Conservation (phyloP, 2,888 invertebrate genomes). For the Synanthedon tipuliformis region DNA sequence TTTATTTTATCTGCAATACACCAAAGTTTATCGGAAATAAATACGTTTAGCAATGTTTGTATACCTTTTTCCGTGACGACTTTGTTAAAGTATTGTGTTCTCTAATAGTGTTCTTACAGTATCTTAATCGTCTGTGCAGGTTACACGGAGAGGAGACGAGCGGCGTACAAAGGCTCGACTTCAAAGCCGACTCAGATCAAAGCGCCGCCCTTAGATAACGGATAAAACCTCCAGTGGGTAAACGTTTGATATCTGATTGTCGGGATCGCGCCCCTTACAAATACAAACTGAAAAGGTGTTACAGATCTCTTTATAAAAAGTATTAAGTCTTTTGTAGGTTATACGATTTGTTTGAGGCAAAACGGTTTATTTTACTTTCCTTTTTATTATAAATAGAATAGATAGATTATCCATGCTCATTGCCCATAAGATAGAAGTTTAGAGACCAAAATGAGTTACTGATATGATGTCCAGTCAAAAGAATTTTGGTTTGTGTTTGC, state of each 20-base stretch:
- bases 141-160: conserved; percentile 18
- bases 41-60: too few relatives aligned
- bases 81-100: too few relatives aligned
- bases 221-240: conserved; percentile 43
- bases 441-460: too few relatives aligned
- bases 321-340: not conserved
- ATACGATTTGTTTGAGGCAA: not conserved
- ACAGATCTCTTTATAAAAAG: not conserved
- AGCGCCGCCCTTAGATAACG: conserved; percentile 41
- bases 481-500: too few relatives aligned
- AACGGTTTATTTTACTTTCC: too few relatives aligned
- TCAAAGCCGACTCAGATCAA: conserved; percentile 37
- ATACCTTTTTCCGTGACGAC: too few relatives aligned
- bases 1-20: too few relatives aligned
- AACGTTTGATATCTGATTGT: conserved; percentile 57
- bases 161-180: conserved; percentile 43
- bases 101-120: conserved; percentile 30
- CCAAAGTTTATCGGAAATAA: too few relatives aligned
- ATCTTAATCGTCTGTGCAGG: conserved; percentile 45
- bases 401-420: too few relatives aligned
- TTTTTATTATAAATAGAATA: too few relatives aligned
- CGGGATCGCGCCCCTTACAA: conserved; percentile 33
- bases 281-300: conserved; percentile 29
- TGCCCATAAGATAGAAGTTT: too few relatives aligned
- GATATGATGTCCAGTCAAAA: too few relatives aligned